These are phyloP conservation scores for Sceloporus tristichus DNA, from an alignment of 2,113 vertebrate genomes.

Conservation along the genomic window DNA sequence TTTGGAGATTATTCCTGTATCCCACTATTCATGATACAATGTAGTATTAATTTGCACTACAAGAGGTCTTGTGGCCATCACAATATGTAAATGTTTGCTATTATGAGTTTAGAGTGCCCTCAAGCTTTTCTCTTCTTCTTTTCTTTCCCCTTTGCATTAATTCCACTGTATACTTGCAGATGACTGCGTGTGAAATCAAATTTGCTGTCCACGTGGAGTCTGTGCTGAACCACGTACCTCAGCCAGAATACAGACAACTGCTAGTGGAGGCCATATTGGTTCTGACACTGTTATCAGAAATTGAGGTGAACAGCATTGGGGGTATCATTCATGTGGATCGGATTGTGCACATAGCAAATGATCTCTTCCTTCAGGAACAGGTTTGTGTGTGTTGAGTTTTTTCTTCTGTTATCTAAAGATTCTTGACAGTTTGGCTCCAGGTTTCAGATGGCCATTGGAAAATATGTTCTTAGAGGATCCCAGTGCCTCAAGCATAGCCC, in stretches of 20 bases:
- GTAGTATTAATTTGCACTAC: fast-evolving
- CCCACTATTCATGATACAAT: neutral
- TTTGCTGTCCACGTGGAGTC: constrained; percentile 98
- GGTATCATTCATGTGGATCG: constrained; percentile 88
- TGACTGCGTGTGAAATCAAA: constrained; percentile 96
- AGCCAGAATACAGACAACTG: constrained; percentile 96
- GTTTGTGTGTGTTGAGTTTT: constrained; percentile 69
- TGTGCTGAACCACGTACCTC: constrained; percentile 94
- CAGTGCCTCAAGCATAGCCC: neutral
- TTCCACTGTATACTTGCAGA: constrained; percentile 76
- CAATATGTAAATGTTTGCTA: neutral
- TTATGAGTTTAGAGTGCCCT: neutral
- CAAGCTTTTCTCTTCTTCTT: neutral
- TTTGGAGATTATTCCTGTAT: neutral
- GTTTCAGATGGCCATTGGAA: neutral
- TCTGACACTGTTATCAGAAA: constrained; percentile 89
- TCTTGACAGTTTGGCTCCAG: neutral
- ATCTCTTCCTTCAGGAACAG: constrained; percentile 94
- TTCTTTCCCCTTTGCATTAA: constrained; percentile 2
- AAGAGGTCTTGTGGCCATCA: neutral
- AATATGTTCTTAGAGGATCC: neutral
- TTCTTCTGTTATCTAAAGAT: neutral
- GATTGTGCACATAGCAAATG: constrained; percentile 92
- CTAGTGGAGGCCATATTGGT: constrained; percentile 95
- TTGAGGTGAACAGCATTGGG: constrained; percentile 91